Conservation (phyloP, 2,888 invertebrate genomes). For the Hedya salicella region DNA sequence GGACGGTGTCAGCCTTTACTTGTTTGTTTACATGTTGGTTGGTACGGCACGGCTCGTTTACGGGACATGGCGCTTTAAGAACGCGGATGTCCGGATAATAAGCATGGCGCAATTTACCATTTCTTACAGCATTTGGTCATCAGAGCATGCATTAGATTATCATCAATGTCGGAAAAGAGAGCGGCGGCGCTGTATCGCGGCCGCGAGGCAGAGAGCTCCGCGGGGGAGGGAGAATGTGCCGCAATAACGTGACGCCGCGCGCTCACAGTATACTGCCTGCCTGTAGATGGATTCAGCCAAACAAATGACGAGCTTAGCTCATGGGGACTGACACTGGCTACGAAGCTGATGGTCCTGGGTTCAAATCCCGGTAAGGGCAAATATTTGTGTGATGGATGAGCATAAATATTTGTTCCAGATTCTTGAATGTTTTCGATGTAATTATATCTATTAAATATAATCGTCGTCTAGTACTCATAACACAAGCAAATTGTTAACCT, state of each 20-base stretch:
- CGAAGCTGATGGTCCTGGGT: no score
- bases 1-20: neutral
- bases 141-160: slow-evolving; percentile 42
- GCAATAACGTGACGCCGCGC: slow-evolving; percentile 4
- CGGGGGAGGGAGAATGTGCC: slow-evolving; percentile 1
- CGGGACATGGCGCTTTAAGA: slow-evolving; percentile 9
- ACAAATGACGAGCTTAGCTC: neutral
- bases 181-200: neutral
- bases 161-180: slow-evolving; percentile 34
- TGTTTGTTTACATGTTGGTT: neutral
- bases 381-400: no score
- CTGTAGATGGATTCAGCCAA: neutral
- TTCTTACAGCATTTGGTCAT: slow-evolving; percentile 42
- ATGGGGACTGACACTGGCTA: no score
- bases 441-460: no score
- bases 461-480: no score
- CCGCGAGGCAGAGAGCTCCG: slow-evolving; percentile 1
- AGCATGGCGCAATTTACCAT: slow-evolving; percentile 34
- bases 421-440: no score
- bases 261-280: neutral
- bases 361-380: no score
- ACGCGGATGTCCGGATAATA: slow-evolving; percentile 37
- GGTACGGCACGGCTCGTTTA: neutral
- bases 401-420: no score
- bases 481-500: no score